Percentiles rank a stretch among this genome's conserved stretches.
phyloP scores from a whole-genome alignment of 2,113 vertebrate genomes.

The Chauna torquata region DNA sequence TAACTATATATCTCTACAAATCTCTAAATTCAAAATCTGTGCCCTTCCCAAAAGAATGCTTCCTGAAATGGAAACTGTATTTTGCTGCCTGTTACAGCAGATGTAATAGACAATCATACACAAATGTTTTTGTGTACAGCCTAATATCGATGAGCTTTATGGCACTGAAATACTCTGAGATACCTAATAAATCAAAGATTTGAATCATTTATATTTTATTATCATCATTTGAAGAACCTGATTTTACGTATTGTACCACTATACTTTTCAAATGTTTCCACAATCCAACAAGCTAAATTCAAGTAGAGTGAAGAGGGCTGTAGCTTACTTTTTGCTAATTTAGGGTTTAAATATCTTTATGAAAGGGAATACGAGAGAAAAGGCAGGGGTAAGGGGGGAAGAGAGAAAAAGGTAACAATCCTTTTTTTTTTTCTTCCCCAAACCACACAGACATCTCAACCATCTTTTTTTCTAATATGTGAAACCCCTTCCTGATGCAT shows the following conservation, averaged over 20 bases:
- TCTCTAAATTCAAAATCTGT: not conserved
- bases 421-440: not conserved
- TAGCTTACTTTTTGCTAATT: not conserved
- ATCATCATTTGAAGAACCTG: not conserved
- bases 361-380: not conserved
- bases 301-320: not conserved
- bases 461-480: not conserved
- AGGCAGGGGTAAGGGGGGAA: not conserved
- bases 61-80: not conserved
- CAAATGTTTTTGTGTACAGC: not conserved
- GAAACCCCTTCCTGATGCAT: not conserved
- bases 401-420: not conserved
- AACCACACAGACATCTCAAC: not conserved
- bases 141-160: not conserved
- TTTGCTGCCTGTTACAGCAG: not conserved
- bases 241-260: not conserved
- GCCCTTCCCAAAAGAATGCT: not conserved
- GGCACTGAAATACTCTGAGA: not conserved
- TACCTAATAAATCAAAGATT: not conserved
- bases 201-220: not conserved
- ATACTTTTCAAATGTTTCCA: not conserved
- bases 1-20: not conserved
- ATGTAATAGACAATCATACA: not conserved
- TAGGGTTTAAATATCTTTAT: not conserved
- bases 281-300: not conserved